These are phyloP conservation scores for Leptopilina myrica DNA, from an alignment of 2,888 invertebrate genomes.

Conservation along the genomic window DNA sequence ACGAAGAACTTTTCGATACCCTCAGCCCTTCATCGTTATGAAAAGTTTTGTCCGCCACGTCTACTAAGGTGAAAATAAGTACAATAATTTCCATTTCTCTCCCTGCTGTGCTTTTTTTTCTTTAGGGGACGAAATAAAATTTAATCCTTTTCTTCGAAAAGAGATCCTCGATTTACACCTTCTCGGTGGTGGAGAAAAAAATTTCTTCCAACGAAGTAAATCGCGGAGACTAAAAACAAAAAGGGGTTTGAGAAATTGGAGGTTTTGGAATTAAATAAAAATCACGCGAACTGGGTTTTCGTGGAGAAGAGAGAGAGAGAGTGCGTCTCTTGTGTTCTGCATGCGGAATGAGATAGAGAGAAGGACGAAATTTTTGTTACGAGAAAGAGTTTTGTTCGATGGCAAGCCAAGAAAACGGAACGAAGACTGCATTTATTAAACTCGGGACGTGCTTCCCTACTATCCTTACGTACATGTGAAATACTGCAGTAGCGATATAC, in stretches of 20 bases:
- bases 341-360: conserved; percentile 55
- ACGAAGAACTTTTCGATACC: conserved; percentile 14
- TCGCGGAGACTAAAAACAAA: not conserved
- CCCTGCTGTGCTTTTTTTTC: too few relatives aligned
- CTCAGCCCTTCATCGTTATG: too few relatives aligned
- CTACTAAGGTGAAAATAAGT: too few relatives aligned
- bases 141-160: too few relatives aligned
- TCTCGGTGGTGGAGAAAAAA: too few relatives aligned
- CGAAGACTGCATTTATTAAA: conserved; percentile 72
- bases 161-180: too few relatives aligned
- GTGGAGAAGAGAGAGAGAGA: not conserved
- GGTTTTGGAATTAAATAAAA: conserved; percentile 61
- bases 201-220: not conserved
- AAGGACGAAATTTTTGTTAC: conserved; percentile 48
- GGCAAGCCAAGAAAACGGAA: conserved; percentile 68
- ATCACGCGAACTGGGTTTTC: conserved; percentile 61
- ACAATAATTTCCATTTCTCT: too few relatives aligned
- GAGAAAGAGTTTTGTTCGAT: conserved; percentile 54
- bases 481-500: conserved; percentile 54
- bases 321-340: conserved; percentile 54
- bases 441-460: conserved; percentile 59
- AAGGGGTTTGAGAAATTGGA: not conserved
- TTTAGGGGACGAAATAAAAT: too few relatives aligned
- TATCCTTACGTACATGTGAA: conserved; percentile 47
- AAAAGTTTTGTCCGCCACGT: too few relatives aligned